Evolutionary conservation across 2,888 invertebrate species (phyloP).

Genomic region (Osedax fenrisi): DNA sequence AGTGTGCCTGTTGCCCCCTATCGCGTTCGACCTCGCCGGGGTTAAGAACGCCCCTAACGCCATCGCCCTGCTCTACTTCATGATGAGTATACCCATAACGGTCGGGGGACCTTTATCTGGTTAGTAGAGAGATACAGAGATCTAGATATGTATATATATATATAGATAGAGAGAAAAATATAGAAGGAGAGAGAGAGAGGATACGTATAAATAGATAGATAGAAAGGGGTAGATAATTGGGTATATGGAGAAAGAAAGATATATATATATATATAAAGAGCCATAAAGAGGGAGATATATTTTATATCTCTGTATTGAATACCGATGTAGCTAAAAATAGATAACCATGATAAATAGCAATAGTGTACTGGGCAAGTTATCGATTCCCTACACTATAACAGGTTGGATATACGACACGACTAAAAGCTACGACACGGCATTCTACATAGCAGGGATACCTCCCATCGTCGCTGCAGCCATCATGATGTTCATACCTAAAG

Average conservation of each 20-base stretch:
- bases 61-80: constrained; percentile 74
- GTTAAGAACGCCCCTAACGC: constrained; percentile 70
- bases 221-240: too few species aligned
- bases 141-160: not conserved
- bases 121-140: not conserved
- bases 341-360: too few species aligned
- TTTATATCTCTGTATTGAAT: too few species aligned
- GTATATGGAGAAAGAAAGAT: too few species aligned
- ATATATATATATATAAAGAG: too few species aligned
- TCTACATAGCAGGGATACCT: constrained; percentile 71
- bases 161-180: too few species aligned
- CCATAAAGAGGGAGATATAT: too few species aligned
- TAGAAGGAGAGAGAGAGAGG: too few species aligned
- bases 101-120: constrained; percentile 65
- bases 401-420: constrained; percentile 51
- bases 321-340: too few species aligned
- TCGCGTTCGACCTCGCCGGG: constrained; percentile 79
- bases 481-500: constrained; percentile 60
- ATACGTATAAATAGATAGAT: too few species aligned
- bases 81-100: constrained; percentile 73
- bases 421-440: constrained; percentile 63
- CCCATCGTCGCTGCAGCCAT: constrained; percentile 68
- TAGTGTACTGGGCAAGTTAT: too few species aligned
- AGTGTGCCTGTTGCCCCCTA: constrained; percentile 76
- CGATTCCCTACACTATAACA: too few species aligned